A percentile compares a stretch with the other conserved stretches of the same genome.
Evolutionary conservation across 2,797 vertebrate species (phyloP).

Genomic region (Brachyalestes nurse): DNA sequence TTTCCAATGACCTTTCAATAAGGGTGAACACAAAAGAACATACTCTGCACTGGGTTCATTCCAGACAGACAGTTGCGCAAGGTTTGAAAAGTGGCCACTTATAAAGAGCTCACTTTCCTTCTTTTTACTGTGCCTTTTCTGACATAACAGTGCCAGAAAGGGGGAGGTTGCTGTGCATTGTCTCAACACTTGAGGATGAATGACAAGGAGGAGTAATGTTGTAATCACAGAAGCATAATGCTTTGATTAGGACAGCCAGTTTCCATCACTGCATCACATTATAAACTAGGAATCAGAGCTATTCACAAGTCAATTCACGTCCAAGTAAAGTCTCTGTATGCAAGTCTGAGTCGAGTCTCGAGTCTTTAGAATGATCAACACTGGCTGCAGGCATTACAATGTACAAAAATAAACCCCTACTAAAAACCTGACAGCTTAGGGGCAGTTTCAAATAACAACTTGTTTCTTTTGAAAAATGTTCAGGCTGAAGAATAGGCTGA

Average conservation of each 20-base stretch:
- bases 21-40: constrained; percentile 61
- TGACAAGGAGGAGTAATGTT: neutral
- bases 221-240: neutral
- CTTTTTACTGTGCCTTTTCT: constrained; percentile 58
- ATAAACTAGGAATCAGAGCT: neutral
- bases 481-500: too few species aligned
- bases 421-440: too few species aligned
- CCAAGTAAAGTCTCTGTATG: neutral
- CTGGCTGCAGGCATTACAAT: neutral
- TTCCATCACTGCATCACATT: constrained; percentile 1
- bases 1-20: constrained; percentile 66
- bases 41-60: constrained; percentile 55
- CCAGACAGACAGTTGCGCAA: constrained; percentile 64
- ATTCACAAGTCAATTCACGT: neutral
- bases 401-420: neutral
- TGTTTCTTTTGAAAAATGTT: too few species aligned
- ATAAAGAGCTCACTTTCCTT: constrained; percentile 60
- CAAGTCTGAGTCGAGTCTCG: neutral
- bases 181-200: neutral
- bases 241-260: neutral
- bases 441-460: too few species aligned
- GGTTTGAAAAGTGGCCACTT: constrained; percentile 44
- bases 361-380: neutral
- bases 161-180: neutral
- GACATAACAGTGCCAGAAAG: constrained; percentile 3